Base-by-base conservation (phyloP, 2,113 vertebrate species). In the Oryzias javanicus region DNA sequence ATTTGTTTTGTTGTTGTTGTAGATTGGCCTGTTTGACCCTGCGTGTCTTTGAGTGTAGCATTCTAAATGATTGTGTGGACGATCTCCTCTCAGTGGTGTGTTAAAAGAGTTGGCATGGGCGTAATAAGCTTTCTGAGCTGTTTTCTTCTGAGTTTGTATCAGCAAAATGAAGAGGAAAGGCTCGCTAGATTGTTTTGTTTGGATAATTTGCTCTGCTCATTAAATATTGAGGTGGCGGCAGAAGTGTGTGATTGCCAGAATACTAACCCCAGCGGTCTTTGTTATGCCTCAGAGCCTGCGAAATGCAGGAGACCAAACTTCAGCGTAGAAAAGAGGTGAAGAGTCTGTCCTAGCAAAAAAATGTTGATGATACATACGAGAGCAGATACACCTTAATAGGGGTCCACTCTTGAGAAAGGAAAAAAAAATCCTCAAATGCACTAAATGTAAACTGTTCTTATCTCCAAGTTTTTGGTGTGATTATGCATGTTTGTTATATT, bases 151-250 rank as follows among this genome's bases (percentile, higher is more conserved):
- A 12, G 12, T 70, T 59, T 70, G 76, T 64, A 64, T 74, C 77
- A 77, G 80, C 72, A 79, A 80, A 84, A 78, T 75, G 73, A 58
- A 49, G 65, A 80, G 78, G 75, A 87, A 85, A 80, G 70, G 77
- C 80, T 83, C 81, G 76, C 87, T 86, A 79, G 86, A 89, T 88
- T 85, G 74, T 74, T 84, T 83, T 82, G 80, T 82, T 74, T 80
- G 79, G 80, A 83, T 90, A 89, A 89, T 91, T 91, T 91, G 75
- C 85, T 75, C 80, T 73, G 82, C 86, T 92, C 88, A 90, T 91
- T 89, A 90, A 90, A 88, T 90, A 90, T 86, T 89, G 82, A 91
- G 76, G 85, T 77, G 81, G 72, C 79, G 74, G 83, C 85, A 86
- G 85, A 88, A 86, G 88, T 88, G 84, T 87, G 83, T 80, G 83